A percentile compares a stretch with the other conserved stretches of the same genome.
phyloP scores from a whole-genome alignment of 1,140 invertebrate species.

The Drosophila baimaii region DNA sequence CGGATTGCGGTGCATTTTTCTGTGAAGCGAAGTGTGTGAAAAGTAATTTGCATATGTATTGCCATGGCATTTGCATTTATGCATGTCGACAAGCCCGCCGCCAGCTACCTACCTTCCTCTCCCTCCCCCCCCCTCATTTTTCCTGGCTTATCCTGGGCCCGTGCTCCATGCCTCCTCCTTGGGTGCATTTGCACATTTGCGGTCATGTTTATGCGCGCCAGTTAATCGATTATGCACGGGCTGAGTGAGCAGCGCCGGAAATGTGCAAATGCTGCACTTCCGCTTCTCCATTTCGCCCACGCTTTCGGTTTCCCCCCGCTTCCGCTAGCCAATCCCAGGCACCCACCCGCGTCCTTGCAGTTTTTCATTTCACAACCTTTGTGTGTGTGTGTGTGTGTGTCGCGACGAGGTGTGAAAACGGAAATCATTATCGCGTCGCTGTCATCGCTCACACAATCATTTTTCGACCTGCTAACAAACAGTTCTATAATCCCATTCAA shows the following conservation, averaged over 20 bases:
- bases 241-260: constrained; percentile 78
- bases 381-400: constrained; percentile 20
- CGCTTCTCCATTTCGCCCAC: constrained; percentile 30
- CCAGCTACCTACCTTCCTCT: not conserved
- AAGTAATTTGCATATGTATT: constrained; percentile 77
- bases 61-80: constrained; percentile 77
- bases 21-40: constrained; percentile 47
- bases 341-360: constrained; percentile 1
- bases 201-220: constrained; percentile 80
- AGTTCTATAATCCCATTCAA: not conserved
- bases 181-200: constrained; percentile 74
- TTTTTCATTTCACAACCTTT: constrained; percentile 48
- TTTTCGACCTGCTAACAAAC: not conserved
- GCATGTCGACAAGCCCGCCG: constrained; percentile 55
- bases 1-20: constrained; percentile 52
- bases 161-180: constrained; percentile 1
- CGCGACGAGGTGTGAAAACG: constrained; percentile 60
- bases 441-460: constrained; percentile 18
- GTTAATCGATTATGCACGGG: constrained; percentile 80
- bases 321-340: not conserved
- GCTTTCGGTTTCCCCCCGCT: not conserved
- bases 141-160: not conserved
- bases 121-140: not conserved
- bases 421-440: constrained; percentile 61
- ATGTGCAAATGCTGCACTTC: constrained; percentile 79